Evolutionary conservation across 2,113 vertebrate species (phyloP), one percentile per base, ranked within the genome.

Genomic region (Pachycephala philippinensis): DNA sequence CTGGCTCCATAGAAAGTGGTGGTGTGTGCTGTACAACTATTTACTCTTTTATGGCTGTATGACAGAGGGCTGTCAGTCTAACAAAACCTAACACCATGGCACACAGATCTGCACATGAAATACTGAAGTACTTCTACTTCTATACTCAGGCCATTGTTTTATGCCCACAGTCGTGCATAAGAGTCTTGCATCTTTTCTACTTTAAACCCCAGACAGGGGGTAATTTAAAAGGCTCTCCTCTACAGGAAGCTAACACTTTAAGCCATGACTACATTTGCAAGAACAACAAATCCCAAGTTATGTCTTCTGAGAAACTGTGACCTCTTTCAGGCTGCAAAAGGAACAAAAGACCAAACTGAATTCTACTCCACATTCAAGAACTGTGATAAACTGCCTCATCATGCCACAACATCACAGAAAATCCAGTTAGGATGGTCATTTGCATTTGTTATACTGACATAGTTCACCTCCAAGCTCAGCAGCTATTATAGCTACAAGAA

Each of bases 81-180:
- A 83, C 15, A 33, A 66, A 86, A 86, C 5, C 24, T 59, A 81
- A 52, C 35, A 40, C 23, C 26, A n/a, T 2, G 35, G 33, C 52
- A 82, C 44, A 81, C 7, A 71, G 30, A 87, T 31, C 60, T 53
- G 44, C n/a, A 82, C 26, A 12, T 1, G 6, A 59, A 81, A 63
- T 22, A 90, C 37, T 39, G 27, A 71, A 76, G 80, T 44, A 49
- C 18, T 60, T 71, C 33, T 31, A 17, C 4, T 64, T 52, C n/a
- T 10, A 45, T 2, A 5, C 39, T 53, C n/a, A 76, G 45, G 21
- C 10, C 7, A 2, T 33, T 78, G 66, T 69, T 91, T 90, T n/a
- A 71, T 1, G 0, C 8, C 45, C 10, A 30, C 4, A 5, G 35
- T 23, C 11, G 27, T 26, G 15, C 12, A 2, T 26, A 79, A 35